Evolutionary conservation across 2,113 vertebrate genomes (phyloP), one percentile per base, ranked within the genome.

Genomic region (Camarhynchus parvulus): DNA sequence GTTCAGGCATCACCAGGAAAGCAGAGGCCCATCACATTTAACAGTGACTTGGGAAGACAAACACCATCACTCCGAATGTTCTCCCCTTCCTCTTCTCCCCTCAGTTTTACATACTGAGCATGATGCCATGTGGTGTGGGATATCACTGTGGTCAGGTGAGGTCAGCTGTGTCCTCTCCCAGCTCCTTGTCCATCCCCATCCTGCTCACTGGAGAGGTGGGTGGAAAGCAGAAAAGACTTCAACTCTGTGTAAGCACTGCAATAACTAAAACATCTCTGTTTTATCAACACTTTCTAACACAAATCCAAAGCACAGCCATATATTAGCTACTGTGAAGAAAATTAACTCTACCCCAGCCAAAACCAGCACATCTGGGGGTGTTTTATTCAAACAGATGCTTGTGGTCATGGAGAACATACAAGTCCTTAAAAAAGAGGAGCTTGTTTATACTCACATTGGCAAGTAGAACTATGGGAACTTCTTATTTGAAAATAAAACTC

Each of bases 21-120:
- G 17, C 53, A 61, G 21, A 13, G 15, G 8, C 27, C 3, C 2
- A 10, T 35, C 20, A 41, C 17, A n/a, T 27, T 11, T 31, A 31
- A 13, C 14, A 12, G 52, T 53, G 52, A 53, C 11, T 53, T 72
- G 33, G 24, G 52, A 67, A 67, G 59, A 41, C n/a, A 67, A 67
- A 73, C 5, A 16, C n/a, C 2, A 12, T 61, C 46, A 16, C 21
- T 78, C n/a, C 0, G 0, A 59, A 14, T 3, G 7, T 53, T 41
- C 27, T 13, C 25, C 5, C 4, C 30, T 67, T 80, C 52, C 52
- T 53, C 52, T 31, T 72, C 28, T 52, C 28, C 18, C 11, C n/a
- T 39, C 22, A 61, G 12, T 25, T 80, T 83, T 86, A 17, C 35
- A 33, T 14, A 23, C 47, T 62, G 39, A 61, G n/a, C 14, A 41